phyloP scores from a whole-genome alignment of 2,113 vertebrate species.

The Excalfactoria chinensis region DNA sequence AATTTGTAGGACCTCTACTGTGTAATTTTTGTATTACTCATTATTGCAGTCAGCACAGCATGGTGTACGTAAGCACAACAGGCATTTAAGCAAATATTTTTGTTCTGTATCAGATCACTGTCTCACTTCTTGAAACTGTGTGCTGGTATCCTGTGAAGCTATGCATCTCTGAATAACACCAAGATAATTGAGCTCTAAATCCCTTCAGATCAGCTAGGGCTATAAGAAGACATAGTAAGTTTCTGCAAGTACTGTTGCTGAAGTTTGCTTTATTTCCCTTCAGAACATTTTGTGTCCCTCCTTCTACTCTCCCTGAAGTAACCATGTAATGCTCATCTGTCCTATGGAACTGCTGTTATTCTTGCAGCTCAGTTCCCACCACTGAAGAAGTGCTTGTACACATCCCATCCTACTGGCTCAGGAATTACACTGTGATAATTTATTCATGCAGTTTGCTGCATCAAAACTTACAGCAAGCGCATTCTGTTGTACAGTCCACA shows the following conservation, averaged over 20 bases:
- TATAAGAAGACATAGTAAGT: not conserved
- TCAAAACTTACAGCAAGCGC: not conserved
- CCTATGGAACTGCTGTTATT: not conserved
- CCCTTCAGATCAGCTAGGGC: not conserved
- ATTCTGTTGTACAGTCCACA: not conserved
- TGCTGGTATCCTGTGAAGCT: not conserved
- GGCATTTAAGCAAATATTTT: not conserved
- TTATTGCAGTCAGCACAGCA: accelerated
- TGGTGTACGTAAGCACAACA: not conserved
- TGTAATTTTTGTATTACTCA: not conserved
- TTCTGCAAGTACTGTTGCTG: not conserved
- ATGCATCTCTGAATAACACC: not conserved
- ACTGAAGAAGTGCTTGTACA: not conserved
- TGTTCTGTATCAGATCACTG: not conserved
- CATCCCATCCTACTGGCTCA: not conserved
- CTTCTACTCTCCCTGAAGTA: not conserved
- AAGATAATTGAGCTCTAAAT: not conserved
- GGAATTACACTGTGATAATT: not conserved
- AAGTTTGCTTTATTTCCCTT: not conserved
- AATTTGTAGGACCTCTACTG: not conserved
- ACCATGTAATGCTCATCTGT: not conserved
- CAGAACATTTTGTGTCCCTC: not conserved
- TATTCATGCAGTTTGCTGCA: not conserved
- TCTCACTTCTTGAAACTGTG: not conserved
- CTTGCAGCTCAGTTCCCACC: not conserved